These are phyloP conservation scores for Yponomeuta evonymella DNA, from an alignment of 2,888 invertebrate species.

Conservation along the genomic window DNA sequence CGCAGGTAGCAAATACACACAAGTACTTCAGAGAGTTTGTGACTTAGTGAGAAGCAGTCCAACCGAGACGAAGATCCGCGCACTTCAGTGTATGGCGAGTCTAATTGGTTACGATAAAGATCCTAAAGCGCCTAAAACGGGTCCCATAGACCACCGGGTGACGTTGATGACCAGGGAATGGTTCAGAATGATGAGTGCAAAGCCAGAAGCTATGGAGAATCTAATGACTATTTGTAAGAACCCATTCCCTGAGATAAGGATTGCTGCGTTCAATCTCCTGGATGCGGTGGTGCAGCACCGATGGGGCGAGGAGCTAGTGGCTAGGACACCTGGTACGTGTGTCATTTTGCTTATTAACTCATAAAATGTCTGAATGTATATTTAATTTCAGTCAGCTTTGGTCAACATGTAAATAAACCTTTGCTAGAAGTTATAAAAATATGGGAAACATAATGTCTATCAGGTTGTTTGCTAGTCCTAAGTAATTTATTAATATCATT, in stretches of 20 bases:
- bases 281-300: slow-evolving; percentile 80
- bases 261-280: slow-evolving; percentile 81
- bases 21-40: slow-evolving; percentile 77
- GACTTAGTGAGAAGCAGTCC: slow-evolving; percentile 77
- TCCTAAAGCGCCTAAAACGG: slow-evolving; percentile 49
- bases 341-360: not conserved
- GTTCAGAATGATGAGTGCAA: slow-evolving; percentile 57
- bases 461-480: too few species aligned
- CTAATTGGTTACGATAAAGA: slow-evolving; percentile 71
- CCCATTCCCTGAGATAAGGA: slow-evolving; percentile 87
- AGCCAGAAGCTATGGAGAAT: slow-evolving; percentile 74
- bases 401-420: too few species aligned
- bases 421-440: too few species aligned
- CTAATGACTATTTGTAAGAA: slow-evolving; percentile 80
- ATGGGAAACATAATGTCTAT: too few species aligned
- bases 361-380: too few species aligned
- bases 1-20: slow-evolving; percentile 56
- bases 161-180: slow-evolving; percentile 70
- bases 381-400: too few species aligned
- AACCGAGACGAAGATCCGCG: slow-evolving; percentile 80
- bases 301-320: slow-evolving; percentile 88
- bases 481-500: too few species aligned
- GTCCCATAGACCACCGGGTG: slow-evolving; percentile 59
- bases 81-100: slow-evolving; percentile 79
- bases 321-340: slow-evolving; percentile 78